A percentile compares a stretch with the other conserved stretches of the same genome.
These are phyloP conservation scores for Ceratina australensis DNA, from an alignment of 1,140 invertebrate genomes.

Conservation along the genomic window DNA sequence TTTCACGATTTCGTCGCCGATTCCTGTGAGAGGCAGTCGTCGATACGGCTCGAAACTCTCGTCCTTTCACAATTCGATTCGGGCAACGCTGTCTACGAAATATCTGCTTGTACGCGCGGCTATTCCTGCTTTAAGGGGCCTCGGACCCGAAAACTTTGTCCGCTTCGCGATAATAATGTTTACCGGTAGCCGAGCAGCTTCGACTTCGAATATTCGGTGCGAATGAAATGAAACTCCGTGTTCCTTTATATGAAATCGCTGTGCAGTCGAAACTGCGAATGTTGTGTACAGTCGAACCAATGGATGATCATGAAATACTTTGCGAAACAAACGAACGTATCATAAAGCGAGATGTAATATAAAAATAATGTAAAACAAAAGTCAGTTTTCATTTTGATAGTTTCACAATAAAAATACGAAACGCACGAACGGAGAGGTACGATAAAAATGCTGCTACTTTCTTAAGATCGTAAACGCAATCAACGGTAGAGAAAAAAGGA, in stretches of 20 bases:
- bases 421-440: too few species aligned
- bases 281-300: background rate
- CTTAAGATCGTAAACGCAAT: constrained; percentile 2
- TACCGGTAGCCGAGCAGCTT: constrained; percentile 9
- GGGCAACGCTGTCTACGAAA: constrained; percentile 22
- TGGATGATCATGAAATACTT: background rate
- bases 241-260: background rate
- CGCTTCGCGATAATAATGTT: constrained; percentile 22
- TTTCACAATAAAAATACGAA: too few species aligned
- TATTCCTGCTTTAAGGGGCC: constrained; percentile 25
- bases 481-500: background rate
- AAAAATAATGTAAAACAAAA: too few species aligned
- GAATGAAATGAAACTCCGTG: constrained; percentile 33
- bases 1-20: background rate
- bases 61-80: constrained; percentile 25
- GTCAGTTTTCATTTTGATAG: too few species aligned
- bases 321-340: too few species aligned
- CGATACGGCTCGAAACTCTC: constrained; percentile 14
- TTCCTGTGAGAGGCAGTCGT: background rate
- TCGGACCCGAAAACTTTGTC: constrained; percentile 8
- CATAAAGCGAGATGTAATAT: too few species aligned
- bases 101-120: constrained; percentile 22
- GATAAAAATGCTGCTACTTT: background rate
- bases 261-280: background rate
- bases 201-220: constrained; percentile 17